Evolutionary conservation across 1,140 invertebrate genomes (phyloP).

Genomic region (Paralvinella palmiformis): DNA sequence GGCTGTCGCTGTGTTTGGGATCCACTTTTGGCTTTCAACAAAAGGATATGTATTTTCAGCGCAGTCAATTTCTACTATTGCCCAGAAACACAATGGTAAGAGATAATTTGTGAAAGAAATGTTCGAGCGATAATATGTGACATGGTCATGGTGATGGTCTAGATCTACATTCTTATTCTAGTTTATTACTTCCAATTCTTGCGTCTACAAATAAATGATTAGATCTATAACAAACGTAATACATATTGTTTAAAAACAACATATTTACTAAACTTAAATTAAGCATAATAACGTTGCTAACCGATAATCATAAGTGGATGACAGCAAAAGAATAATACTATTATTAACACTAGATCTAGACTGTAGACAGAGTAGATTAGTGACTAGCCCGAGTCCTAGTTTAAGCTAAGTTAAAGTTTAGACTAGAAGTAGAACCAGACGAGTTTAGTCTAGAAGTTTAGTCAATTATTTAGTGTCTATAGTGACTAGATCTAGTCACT

Average conservation of each 20-base stretch:
- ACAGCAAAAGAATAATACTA: no score
- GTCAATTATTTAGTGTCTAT: no score
- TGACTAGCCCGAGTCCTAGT: no score
- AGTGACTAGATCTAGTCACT: no score
- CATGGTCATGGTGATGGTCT: background rate
- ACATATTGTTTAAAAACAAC: background rate
- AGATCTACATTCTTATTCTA: background rate
- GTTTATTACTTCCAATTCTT: background rate
- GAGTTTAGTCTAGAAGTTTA: no score
- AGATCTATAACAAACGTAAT: background rate
- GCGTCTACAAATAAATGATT: background rate
- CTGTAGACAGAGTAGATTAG: no score
- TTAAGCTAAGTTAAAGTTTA: no score
- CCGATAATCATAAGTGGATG: no score
- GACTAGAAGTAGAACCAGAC: no score
- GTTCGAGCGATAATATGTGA: background rate
- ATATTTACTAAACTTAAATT: background rate
- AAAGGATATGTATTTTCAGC: conserved; percentile 32
- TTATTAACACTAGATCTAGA: no score
- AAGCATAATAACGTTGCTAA: no score
- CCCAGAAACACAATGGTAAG: conserved; percentile 31
- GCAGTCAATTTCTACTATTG: conserved; percentile 28
- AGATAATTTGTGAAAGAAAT: background rate
- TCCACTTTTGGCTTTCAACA: conserved; percentile 32
- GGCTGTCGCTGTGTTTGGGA: conserved; percentile 21